Conservation (phyloP, 92 coral and sea anemone species). For the Phenganax subtilis region DNA sequence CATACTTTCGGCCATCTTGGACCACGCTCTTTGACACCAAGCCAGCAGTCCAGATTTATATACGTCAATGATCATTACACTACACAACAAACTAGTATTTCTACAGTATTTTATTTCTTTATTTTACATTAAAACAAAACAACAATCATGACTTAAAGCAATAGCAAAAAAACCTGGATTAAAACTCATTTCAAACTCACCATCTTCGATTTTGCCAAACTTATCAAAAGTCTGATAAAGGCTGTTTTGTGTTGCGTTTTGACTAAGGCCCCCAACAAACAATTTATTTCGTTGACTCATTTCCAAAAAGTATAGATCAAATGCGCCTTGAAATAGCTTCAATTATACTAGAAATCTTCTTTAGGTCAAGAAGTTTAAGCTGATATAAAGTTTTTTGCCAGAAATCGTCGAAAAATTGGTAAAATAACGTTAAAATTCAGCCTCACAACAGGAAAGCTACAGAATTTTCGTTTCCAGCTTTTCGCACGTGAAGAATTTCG, state of each 20-base stretch:
- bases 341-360: not conserved
- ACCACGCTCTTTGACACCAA: too few species aligned
- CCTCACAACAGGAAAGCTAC: too few species aligned
- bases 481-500: not conserved
- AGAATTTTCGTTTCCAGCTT: not conserved
- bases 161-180: too few species aligned
- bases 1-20: too few species aligned
- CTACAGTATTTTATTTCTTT: too few species aligned
- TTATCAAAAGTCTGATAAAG: constrained; percentile 30
- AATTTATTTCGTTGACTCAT: constrained; percentile 55
- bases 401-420: not conserved
- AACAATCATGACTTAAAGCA: not conserved
- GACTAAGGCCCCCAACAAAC: constrained; percentile 68
- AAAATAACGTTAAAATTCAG: not conserved
- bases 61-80: too few species aligned
- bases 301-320: not conserved
- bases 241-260: constrained; percentile 14
- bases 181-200: constrained; percentile 8
- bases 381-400: not conserved
- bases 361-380: not conserved
- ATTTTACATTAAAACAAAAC: too few species aligned
- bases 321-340: not conserved
- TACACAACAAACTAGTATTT: too few species aligned
- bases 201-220: constrained; percentile 32
- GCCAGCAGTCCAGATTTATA: too few species aligned